A percentile compares a stretch with the other conserved stretches of the same genome.
Evolutionary conservation across 2,797 vertebrate species (phyloP).

Genomic region (Danio aesculapii): DNA sequence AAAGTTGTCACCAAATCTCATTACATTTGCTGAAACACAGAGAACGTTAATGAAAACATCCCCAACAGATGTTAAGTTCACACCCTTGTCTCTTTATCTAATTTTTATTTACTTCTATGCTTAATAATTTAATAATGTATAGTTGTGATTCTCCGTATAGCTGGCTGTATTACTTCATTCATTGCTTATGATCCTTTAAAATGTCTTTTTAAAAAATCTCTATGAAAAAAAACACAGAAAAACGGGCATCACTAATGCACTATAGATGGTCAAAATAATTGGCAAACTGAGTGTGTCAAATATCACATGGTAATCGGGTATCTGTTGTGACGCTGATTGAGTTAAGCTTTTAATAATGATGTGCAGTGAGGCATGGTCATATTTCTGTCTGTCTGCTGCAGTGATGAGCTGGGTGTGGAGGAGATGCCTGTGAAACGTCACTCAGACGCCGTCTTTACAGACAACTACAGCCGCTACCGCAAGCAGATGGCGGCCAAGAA

Average conservation of each 20-base stretch:
- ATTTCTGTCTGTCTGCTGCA: conserved; percentile 43
- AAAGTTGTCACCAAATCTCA: too few species aligned
- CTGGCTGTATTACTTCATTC: too few species aligned
- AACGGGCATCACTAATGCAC: too few species aligned
- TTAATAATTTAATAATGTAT: too few species aligned
- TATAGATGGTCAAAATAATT: not conserved
- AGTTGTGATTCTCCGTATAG: too few species aligned
- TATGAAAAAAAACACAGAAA: too few species aligned
- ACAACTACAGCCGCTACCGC: conserved; percentile 86
- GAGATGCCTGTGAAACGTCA: conserved; percentile 82
- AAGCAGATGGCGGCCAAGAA: conserved; percentile 90
- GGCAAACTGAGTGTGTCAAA: not conserved
- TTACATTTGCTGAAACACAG: too few species aligned
- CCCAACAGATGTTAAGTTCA: too few species aligned
- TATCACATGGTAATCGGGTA: not conserved
- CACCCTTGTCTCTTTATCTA: too few species aligned
- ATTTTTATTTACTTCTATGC: too few species aligned
- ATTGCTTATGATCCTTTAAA: too few species aligned
- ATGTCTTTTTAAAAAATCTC: not conserved
- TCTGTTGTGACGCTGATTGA: conserved; percentile 8
- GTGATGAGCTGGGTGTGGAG: conserved; percentile 72
- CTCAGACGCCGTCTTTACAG: conserved; percentile 86
- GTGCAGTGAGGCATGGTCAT: conserved; percentile 2
- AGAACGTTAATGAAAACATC: too few species aligned
- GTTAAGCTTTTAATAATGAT: not conserved